Percentiles rank a stretch among this genome's conserved stretches.
phyloP scores from a whole-genome alignment of 2,113 vertebrate genomes.

The Alethe diademata region DNA sequence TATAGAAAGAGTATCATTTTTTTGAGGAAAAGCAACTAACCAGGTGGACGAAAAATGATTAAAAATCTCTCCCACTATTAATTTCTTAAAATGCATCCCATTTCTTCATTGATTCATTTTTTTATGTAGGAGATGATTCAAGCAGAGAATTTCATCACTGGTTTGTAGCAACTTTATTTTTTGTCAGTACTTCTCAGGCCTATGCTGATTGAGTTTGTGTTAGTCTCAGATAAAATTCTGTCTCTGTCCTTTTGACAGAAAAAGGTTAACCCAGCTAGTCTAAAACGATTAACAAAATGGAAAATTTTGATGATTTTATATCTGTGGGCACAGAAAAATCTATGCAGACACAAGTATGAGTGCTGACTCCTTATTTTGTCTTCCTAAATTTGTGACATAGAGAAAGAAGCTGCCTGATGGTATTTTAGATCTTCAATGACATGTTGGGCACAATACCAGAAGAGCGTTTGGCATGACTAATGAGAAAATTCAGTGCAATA shows the following conservation, averaged over 20 bases:
- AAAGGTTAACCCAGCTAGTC: constrained; percentile 37
- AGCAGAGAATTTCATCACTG: neutral
- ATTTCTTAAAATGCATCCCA: neutral
- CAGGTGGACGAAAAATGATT: neutral
- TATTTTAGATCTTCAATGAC: constrained; percentile 28
- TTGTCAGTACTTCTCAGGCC: neutral
- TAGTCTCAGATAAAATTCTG: neutral
- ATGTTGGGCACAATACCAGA: neutral
- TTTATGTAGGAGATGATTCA: neutral
- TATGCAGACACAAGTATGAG: neutral
- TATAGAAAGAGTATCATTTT: neutral
- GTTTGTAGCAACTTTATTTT: neutral
- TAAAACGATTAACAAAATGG: neutral
- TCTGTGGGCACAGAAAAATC: constrained; percentile 22
- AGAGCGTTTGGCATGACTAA: neutral
- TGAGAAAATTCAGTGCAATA: neutral
- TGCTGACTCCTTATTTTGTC: constrained; percentile 51
- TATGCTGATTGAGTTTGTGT: neutral
- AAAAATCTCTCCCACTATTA: neutral
- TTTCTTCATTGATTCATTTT: neutral
- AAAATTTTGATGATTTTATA: neutral
- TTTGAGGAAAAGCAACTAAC: neutral
- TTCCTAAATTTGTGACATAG: constrained; percentile 25
- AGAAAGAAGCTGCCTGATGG: neutral
- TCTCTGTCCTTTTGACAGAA: neutral